phyloP scores from a whole-genome alignment of 2,113 vertebrate genomes.

The Sula dactylatra region DNA sequence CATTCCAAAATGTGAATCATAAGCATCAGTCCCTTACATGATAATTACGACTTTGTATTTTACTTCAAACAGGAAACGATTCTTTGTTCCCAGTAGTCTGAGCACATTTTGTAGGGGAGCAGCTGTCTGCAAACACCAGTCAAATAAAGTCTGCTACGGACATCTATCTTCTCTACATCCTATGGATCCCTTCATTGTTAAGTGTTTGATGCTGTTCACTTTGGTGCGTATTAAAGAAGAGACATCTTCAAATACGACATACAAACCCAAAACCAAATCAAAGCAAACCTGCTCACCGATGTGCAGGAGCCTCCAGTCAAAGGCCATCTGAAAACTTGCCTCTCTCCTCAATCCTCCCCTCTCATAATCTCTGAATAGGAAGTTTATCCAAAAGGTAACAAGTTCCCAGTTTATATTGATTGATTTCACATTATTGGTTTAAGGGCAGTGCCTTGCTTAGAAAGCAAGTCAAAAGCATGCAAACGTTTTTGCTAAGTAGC shows the following conservation, averaged over 20 bases:
- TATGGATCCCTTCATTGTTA: neutral
- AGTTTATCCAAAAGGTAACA: neutral
- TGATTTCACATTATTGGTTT: neutral
- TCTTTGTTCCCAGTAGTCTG: neutral
- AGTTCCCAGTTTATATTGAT: neutral
- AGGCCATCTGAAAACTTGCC: neutral
- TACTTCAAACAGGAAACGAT: neutral
- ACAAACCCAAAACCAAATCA: neutral
- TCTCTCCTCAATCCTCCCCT: neutral
- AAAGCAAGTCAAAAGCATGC: neutral
- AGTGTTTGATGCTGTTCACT: neutral
- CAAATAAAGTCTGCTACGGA: neutral
- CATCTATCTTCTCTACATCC: neutral
- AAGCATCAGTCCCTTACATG: neutral
- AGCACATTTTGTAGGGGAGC: neutral
- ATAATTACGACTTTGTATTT: neutral
- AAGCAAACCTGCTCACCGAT: neutral
- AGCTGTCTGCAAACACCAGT: neutral
- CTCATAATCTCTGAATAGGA: neutral
- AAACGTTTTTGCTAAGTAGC: neutral
- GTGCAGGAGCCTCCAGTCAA: neutral
- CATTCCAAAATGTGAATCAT: neutral
- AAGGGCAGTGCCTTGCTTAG: neutral
- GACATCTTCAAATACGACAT: neutral
- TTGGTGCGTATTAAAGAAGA: neutral